Evolutionary conservation across 2,797 vertebrate species (phyloP), one percentile per base, ranked within the genome.

Genomic region (Melopsittacus undulatus): DNA sequence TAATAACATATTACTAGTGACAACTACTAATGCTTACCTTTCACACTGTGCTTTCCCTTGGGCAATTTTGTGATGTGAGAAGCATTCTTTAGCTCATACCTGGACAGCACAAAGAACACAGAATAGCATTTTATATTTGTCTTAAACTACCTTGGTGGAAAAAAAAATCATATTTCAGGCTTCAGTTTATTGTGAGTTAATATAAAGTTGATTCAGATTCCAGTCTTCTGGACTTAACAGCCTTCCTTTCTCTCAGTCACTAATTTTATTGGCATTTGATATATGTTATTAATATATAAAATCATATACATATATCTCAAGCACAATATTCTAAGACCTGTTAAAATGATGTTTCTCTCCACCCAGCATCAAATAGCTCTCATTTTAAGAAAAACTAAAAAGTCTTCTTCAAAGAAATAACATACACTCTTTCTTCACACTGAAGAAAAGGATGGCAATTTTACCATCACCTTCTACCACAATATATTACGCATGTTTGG

Each of bases 1-100:
- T 51, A 34, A 24, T 18, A 83, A 62, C 32, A 69, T 27, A 68
- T 45, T 34, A 78, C 34, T 27, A 36, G 4, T 27, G 34, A 62
- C 30, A 79, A 70, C 34, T 30, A 5, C 4, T 45, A 73, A 75
- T 52, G 79, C 87, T 97, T 97, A 99, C 99, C 99, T 99, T 99
- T 99, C 85, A 99, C 99, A 75, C 99, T 99, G 97, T 99, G 99
- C 90, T 99, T 99, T 96, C 99, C 99, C 94, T 99, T 99, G 14
- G 99, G 99, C 84, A 99, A 56, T 92, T 99, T 99, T 89, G 98
- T 99, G 95, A 99, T 98, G 75, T 99, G 99, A 5, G 99, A 98
- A 30, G 99, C 99, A 51, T 99, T 99, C 98, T 99, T 99, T 90
- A 99, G 96, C 87, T 99, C 99, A 54, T 99, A 98, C 99, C 99